Percentiles rank a stretch among this genome's conserved stretches.
Evolutionary conservation across 2,113 vertebrate species (phyloP).

Genomic region (Rhipidura dahli): DNA sequence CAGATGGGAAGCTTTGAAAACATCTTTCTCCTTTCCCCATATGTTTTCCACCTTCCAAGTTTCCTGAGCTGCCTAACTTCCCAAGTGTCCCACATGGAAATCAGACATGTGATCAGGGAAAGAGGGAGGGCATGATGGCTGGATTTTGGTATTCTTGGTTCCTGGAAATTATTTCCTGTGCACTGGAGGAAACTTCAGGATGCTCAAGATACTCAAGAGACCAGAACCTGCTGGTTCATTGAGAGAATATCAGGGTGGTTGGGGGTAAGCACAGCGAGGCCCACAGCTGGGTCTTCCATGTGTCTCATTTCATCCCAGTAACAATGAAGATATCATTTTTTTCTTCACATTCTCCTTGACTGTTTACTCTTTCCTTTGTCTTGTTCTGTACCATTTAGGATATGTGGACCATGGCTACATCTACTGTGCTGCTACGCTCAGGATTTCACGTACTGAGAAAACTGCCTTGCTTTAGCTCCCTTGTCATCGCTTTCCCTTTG

Average conservation of each 20-base stretch:
- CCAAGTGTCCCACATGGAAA: not conserved
- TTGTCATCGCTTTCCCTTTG: conserved; percentile 7
- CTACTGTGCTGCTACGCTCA: not conserved
- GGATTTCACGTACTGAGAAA: not conserved
- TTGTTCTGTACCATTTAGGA: not conserved
- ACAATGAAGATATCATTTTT: not conserved
- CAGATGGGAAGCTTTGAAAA: not conserved
- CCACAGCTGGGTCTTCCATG: not conserved
- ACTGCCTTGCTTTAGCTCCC: not conserved
- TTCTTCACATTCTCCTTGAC: not conserved
- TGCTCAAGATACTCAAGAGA: not conserved
- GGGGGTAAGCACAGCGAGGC: not conserved
- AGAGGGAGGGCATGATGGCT: not conserved
- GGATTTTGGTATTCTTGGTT: not conserved
- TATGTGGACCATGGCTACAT: not conserved
- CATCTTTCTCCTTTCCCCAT: not conserved
- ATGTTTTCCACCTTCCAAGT: not conserved
- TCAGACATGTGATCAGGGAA: fast-evolving
- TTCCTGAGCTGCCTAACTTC: not conserved
- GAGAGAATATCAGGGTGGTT: not conserved
- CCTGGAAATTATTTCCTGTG: not conserved
- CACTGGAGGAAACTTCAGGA: not conserved
- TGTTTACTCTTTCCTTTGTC: not conserved
- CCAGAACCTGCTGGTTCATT: not conserved
- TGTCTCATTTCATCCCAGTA: not conserved